phyloP scores from a whole-genome alignment of 2,113 vertebrate species.

The Silurus meridionalis region DNA sequence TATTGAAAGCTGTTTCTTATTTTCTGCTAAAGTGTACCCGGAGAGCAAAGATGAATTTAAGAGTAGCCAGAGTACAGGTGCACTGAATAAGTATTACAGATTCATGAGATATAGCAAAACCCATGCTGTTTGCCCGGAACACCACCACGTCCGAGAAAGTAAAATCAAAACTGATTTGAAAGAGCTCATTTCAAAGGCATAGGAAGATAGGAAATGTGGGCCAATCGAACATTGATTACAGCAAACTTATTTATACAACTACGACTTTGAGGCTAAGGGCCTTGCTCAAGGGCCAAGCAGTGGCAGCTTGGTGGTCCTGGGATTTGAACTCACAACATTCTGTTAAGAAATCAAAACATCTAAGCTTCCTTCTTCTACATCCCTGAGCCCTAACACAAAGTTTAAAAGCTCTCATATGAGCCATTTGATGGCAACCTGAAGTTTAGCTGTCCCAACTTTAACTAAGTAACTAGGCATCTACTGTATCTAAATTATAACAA shows the following conservation, averaged over 20 bases:
- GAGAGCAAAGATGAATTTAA: conserved; percentile 20
- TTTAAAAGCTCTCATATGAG: too few relatives aligned
- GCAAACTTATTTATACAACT: too few relatives aligned
- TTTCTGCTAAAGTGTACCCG: conserved; percentile 4
- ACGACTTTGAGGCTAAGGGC: too few relatives aligned
- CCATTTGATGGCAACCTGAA: not conserved
- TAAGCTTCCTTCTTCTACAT: too few relatives aligned
- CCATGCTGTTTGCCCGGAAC: not conserved
- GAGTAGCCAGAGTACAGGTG: conserved; percentile 2
- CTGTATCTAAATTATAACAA: not conserved
- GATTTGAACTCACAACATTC: too few relatives aligned
- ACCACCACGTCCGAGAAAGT: not conserved
- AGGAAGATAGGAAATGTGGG: not conserved
- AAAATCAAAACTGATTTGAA: conserved; percentile 14
- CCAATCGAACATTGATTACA: not conserved
- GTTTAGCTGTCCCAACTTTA: not conserved
- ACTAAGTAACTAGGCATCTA: not conserved
- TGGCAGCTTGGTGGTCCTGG: too few relatives aligned
- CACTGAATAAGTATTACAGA: conserved; percentile 1
- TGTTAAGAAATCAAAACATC: too few relatives aligned
- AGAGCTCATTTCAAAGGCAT: conserved; percentile 36
- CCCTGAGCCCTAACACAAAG: too few relatives aligned
- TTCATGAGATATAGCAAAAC: conserved; percentile 15
- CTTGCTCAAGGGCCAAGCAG: too few relatives aligned
- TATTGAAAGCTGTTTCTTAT: not conserved